Evolutionary conservation across 2,113 vertebrate genomes (phyloP).

Genomic region (Galeopterus variegatus): DNA sequence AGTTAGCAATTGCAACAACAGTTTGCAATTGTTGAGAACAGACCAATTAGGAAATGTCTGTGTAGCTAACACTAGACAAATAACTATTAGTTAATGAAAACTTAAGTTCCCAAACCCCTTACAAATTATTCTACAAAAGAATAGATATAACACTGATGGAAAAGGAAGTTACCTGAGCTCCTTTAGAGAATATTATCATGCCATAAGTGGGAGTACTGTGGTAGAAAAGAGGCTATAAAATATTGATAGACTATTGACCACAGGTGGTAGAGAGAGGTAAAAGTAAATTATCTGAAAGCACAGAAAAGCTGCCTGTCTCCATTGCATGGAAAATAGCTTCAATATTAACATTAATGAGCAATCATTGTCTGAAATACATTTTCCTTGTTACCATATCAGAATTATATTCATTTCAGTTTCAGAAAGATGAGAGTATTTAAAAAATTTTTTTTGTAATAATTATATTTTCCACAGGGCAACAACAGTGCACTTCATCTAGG

Average conservation of each 20-base stretch:
- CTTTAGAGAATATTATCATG: background rate
- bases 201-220: background rate
- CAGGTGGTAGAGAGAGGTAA: background rate
- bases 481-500: background rate
- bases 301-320: background rate
- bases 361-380: background rate
- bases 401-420: conserved; percentile 21
- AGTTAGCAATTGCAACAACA: background rate
- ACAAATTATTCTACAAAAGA: background rate
- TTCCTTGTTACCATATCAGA: background rate
- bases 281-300: conserved; percentile 11
- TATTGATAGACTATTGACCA: background rate
- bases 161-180: background rate
- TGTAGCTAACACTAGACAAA: background rate
- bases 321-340: conserved; percentile 11
- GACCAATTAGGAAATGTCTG: background rate
- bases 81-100: background rate
- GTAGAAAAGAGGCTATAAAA: conserved; percentile 36
- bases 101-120: background rate
- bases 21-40: background rate
- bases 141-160: background rate
- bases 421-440: background rate
- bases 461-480: background rate
- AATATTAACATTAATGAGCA: background rate
- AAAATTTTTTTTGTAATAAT: background rate